Evolutionary conservation across 2,888 invertebrate species (phyloP).

Genomic region (Leptinotarsa peninsularis): DNA sequence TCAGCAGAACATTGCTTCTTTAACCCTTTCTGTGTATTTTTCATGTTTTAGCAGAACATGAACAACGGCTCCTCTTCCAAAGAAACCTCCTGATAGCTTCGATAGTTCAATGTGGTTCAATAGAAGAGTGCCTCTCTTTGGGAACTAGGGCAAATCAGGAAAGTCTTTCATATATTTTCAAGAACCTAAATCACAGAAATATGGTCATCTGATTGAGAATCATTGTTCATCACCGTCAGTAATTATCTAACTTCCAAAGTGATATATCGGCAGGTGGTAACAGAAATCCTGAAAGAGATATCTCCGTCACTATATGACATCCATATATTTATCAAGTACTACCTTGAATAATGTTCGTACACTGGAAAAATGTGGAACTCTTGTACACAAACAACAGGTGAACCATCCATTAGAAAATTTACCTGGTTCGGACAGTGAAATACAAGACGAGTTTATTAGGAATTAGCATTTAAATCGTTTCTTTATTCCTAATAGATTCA

Average conservation of each 20-base stretch:
- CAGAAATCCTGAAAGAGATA: neutral
- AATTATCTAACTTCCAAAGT: neutral
- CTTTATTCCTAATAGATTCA: slow-evolving; percentile 18
- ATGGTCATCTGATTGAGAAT: too few species aligned
- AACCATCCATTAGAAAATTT: slow-evolving; percentile 15
- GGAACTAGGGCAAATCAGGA: too few species aligned
- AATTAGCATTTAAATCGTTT: slow-evolving; percentile 19
- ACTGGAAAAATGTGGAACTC: neutral
- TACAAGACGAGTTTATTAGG: slow-evolving; percentile 5
- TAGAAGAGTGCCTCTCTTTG: too few species aligned
- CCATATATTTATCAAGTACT: neutral
- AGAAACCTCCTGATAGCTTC: too few species aligned
- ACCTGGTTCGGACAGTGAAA: slow-evolving; percentile 7
- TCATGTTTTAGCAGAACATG: too few species aligned
- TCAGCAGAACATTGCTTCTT: too few species aligned
- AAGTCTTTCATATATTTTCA: too few species aligned
- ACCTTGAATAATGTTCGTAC: neutral
- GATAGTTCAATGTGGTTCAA: too few species aligned
- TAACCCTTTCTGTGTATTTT: too few species aligned
- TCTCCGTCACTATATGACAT: neutral
- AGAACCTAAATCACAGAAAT: too few species aligned
- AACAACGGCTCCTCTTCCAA: too few species aligned
- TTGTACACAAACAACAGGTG: slow-evolving; percentile 4
- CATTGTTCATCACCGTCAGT: neutral
- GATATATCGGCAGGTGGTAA: slow-evolving; percentile 3